Evolutionary conservation across 2,113 vertebrate genomes (phyloP).

Genomic region (Poicephalus meyeri): DNA sequence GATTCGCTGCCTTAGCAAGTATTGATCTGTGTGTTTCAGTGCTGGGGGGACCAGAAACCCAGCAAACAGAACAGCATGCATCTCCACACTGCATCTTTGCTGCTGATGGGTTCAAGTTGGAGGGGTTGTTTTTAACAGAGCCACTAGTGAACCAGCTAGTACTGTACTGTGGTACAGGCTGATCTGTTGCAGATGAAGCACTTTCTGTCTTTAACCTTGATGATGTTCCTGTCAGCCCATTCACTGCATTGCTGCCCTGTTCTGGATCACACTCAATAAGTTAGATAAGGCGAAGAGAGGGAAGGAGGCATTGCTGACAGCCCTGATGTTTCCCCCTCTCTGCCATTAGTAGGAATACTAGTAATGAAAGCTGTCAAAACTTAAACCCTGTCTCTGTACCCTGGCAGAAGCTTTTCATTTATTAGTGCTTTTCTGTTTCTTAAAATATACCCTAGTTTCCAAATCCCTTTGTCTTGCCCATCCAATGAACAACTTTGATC

Average conservation of each 20-base stretch:
- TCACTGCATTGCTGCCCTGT: background rate
- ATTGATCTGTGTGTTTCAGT: background rate
- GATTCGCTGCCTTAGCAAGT: background rate
- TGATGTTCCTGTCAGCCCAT: background rate
- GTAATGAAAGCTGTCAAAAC: background rate
- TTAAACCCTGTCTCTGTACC: background rate
- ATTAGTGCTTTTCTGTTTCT: background rate
- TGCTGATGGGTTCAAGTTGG: background rate
- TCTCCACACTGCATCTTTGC: background rate
- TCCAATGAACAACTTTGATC: background rate
- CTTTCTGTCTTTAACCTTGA: background rate
- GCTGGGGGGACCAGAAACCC: background rate
- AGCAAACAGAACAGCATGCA: background rate
- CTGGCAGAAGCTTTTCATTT: background rate
- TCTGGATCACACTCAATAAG: fast-evolving
- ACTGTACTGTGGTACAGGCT: background rate
- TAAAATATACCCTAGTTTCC: background rate
- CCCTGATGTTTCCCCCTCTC: background rate
- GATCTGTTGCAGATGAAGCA: background rate
- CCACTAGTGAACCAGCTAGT: fast-evolving
- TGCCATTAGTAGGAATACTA: background rate
- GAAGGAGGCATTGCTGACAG: background rate
- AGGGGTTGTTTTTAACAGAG: background rate
- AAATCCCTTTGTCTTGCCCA: background rate
- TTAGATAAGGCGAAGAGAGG: background rate